Base-by-base conservation (phyloP, 2,888 invertebrate species). In the Abscondita cerata region DNA sequence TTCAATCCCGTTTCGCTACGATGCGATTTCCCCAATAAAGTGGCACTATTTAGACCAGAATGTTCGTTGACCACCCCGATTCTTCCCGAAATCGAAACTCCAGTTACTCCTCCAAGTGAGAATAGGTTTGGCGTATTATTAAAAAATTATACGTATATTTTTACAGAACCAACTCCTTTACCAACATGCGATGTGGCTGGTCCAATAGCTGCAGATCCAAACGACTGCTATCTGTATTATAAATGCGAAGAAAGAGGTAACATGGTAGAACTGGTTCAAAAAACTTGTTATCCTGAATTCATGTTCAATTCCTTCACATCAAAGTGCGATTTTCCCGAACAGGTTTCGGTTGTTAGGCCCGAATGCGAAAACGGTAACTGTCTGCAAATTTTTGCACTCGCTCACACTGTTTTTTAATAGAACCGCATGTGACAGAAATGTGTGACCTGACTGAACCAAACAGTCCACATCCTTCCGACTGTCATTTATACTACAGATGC, bases 11-110 rank as follows among this genome's bases (percentile, higher is more conserved):
- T 44, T 3, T 11, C 18, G 3, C n/a, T 44, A 44, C 3, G 19
- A 44, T 44, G 44, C 44, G 44, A 44, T 2, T 44, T 44, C 19
- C 44, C 44, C 16, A 19, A 44, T 11, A 16, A 44, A 15, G 44
- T 44, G 1, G 44, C 1, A 15, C 6, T 18, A 44, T 1, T 44
- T 18, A 44, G 18, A 16, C 44, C 44, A 1, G 44, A 44, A 19
- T 44, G 44, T 18, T 5, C 25, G 6, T 25, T 6, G 6, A 25
- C 4, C 25, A 25, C 25, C 2, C 25, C 25, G 4, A 6, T 6
- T 25, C 25, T 6, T 4, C 25, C 6, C 2, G 25, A 25, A 25
- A 25, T 6, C 6, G 6, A 25, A 25, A 4, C 25, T 25, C 25
- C 25, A 25, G 6, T 2, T 6, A 25, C 25, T 4, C 2, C 25